Conservation (phyloP, 2,113 vertebrate genomes). For the Hemiprocne comata region DNA sequence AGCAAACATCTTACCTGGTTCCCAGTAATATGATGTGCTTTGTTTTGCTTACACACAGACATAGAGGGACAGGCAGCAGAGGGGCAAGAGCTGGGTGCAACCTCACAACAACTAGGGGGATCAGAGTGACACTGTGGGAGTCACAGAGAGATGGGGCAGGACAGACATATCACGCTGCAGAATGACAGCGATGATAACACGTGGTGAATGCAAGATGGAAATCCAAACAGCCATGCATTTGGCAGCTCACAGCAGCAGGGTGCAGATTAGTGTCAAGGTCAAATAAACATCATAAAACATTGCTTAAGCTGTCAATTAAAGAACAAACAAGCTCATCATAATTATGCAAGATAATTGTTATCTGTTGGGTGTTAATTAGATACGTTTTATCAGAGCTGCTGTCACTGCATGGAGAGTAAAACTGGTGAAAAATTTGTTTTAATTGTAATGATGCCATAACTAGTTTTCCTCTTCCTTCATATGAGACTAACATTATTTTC, state of each 20-base stretch:
- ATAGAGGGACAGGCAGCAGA: background rate
- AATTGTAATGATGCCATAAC: background rate
- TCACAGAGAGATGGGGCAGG: background rate
- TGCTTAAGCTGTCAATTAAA: conserved; percentile 51
- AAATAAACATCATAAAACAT: conserved; percentile 65
- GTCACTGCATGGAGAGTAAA: conserved; percentile 17
- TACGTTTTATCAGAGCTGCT: conserved; percentile 46
- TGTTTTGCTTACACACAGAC: background rate
- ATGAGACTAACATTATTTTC: background rate
- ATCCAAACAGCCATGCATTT: background rate
- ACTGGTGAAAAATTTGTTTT: conserved; percentile 8
- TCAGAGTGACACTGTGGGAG: background rate
- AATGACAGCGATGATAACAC: background rate
- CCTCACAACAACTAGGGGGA: background rate
- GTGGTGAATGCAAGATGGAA: background rate
- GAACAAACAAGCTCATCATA: conserved; percentile 57
- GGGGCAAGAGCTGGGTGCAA: background rate
- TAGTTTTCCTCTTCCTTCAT: conserved; percentile 1
- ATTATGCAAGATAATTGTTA: conserved; percentile 58
- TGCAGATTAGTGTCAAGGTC: conserved; percentile 35
- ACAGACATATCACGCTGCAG: background rate
- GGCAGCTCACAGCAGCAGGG: conserved; percentile 15
- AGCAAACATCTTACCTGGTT: background rate
- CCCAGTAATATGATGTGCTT: background rate
- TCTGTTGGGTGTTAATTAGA: conserved; percentile 64